phyloP scores from a whole-genome alignment of 2,797 vertebrate species.

The Schizothorax lantsangensis region DNA sequence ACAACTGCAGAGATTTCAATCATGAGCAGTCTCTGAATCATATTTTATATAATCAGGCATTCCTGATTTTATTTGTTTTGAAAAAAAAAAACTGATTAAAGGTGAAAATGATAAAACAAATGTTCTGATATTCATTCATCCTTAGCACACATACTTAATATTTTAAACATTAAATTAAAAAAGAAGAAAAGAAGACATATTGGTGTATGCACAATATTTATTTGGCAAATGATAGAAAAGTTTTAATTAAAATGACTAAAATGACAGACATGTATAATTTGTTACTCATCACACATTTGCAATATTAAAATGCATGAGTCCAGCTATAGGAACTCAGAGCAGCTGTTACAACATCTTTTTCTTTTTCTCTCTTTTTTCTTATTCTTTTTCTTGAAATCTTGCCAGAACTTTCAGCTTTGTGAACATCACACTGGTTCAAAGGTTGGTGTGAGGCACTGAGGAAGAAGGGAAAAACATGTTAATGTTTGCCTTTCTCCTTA shows the following conservation, averaged over 20 bases:
- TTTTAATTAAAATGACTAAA: neutral
- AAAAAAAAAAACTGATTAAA: neutral
- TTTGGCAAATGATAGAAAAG: neutral
- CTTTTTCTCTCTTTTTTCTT: neutral
- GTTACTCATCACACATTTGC: conserved; percentile 11
- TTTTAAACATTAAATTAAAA: neutral
- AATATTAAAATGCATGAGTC: neutral
- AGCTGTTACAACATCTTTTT: conserved; percentile 42
- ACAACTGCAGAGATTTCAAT: neutral
- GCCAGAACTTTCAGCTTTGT: neutral
- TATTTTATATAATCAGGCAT: neutral
- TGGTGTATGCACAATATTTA: neutral
- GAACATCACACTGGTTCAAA: conserved; percentile 33
- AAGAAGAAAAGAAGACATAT: neutral
- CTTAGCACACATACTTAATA: neutral
- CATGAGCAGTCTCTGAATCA: neutral
- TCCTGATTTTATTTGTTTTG: neutral
- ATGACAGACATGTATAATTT: neutral
- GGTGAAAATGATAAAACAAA: neutral
- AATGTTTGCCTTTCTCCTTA: conserved; percentile 15
- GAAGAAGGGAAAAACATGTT: conserved; percentile 7
- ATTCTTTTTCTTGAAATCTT: conserved; percentile 15
- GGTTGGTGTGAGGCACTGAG: conserved; percentile 15
- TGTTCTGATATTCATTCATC: neutral
- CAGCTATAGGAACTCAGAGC: conserved; percentile 2